Evolutionary conservation across 2,888 invertebrate species (phyloP).

Genomic region (Eristalis pertinax): DNA sequence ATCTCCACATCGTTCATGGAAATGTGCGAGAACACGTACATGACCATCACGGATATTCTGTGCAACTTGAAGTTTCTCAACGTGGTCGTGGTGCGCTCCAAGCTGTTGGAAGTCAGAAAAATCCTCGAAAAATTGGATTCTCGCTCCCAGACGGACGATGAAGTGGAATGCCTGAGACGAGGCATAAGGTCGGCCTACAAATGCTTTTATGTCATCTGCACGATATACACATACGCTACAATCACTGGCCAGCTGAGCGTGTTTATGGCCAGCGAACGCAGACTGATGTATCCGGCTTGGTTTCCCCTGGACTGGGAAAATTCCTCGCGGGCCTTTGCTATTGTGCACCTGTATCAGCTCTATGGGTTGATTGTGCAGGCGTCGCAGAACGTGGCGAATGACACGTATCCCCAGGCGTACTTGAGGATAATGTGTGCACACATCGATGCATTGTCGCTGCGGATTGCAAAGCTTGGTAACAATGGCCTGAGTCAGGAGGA

Average conservation of each 20-base stretch:
- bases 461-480: constrained; percentile 73
- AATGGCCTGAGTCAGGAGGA: neutral
- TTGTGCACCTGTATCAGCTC: constrained; percentile 72
- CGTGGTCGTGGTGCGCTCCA: constrained; percentile 67
- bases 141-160: constrained; percentile 69
- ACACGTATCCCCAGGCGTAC: constrained; percentile 77
- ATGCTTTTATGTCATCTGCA: constrained; percentile 59
- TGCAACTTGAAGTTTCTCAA: constrained; percentile 75
- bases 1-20: constrained; percentile 73
- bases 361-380: constrained; percentile 61
- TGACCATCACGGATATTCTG: constrained; percentile 71
- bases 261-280: constrained; percentile 64
- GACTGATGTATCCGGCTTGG: constrained; percentile 76
- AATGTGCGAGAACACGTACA: constrained; percentile 75
- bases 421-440: constrained; percentile 76
- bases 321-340: constrained; percentile 69
- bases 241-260: constrained; percentile 67
- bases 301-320: constrained; percentile 77
- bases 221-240: constrained; percentile 45
- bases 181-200: constrained; percentile 63
- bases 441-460: constrained; percentile 74
- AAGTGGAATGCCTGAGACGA: constrained; percentile 67
- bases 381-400: constrained; percentile 69
- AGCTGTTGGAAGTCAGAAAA: constrained; percentile 71
- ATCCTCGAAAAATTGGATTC: constrained; percentile 75